Evolutionary conservation across 2,888 invertebrate genomes (phyloP).

Genomic region (Hymenopus coronatus): DNA sequence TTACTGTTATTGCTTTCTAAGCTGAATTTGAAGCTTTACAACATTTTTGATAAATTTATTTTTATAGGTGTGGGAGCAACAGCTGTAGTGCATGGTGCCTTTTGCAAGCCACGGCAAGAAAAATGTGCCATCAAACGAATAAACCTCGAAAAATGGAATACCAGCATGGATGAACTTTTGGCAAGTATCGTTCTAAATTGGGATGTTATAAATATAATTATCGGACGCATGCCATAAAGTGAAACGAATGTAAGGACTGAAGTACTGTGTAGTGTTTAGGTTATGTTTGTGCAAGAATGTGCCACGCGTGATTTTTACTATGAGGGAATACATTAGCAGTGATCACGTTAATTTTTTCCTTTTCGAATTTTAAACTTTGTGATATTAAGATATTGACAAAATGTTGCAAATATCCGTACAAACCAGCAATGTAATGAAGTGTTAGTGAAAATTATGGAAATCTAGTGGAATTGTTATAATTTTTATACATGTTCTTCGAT

Average conservation of each 20-base stretch:
- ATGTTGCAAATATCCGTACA: too few relatives aligned
- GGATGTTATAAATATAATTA: neutral
- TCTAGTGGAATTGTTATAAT: too few relatives aligned
- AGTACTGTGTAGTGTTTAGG: neutral
- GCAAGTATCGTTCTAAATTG: constrained; percentile 56
- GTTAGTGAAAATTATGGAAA: too few relatives aligned
- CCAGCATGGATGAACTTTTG: constrained; percentile 96
- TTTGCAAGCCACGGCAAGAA: constrained; percentile 85
- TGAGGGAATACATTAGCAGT: too few relatives aligned
- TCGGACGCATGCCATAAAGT: neutral
- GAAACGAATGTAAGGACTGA: neutral
- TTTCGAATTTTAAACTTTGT: too few relatives aligned
- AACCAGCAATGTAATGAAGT: too few relatives aligned
- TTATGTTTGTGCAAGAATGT: neutral
- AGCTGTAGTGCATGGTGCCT: constrained; percentile 91
- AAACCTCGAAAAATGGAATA: constrained; percentile 99
- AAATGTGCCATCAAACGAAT: constrained; percentile 98
- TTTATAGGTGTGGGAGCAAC: constrained; percentile 88
- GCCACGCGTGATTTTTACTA: neutral
- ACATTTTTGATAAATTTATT: neutral
- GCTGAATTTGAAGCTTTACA: too few relatives aligned
- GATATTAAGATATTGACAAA: too few relatives aligned
- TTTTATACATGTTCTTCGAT: too few relatives aligned
- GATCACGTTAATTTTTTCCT: too few relatives aligned
- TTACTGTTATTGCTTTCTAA: neutral